Evolutionary conservation across 2,888 invertebrate genomes (phyloP), one percentile per base, ranked within the genome.

Genomic region (Ormyrus rosae): DNA sequence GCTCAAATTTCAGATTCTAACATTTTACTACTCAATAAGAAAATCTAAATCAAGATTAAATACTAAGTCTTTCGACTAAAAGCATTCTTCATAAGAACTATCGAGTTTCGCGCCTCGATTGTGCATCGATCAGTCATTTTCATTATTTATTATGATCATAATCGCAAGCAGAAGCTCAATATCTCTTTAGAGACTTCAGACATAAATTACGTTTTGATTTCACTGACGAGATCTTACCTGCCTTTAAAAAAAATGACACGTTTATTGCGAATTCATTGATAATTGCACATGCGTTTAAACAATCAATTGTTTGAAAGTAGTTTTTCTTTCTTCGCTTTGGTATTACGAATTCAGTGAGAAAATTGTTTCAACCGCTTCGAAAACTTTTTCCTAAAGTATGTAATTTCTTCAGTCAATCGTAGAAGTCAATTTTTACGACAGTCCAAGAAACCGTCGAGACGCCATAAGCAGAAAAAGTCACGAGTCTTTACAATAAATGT

Each of bases 121-220:
- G 19, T 2, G 19, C 19, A 19, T 19, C 69, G 77, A 80, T 82
- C 76, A 79, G 73, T 80, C 82, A 82, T 80, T 82, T 70, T 63
- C 77, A 82, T 80, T 82, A 79, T 80, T 79, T 77, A 77, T 77
- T 78, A 55, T 72, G 45, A 9, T 53, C n/a, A 65, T 71, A 68
- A 77, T 82, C 79, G 74, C 78, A 74, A 55, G 80, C 58, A 61
- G 60, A 76, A 77, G 65, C 63, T 11, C 8, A 50, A 51, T 61
- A 53, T 74, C 65, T 71, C 61, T 74, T 48, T 71, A 78, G 78
- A 81, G 63, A 75, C 55, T 63, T 56, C 61, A 51, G 5, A 6
- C 45, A 46, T 6, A 61, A 48, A 70, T 74, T 74, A 78, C 69
- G 68, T 76, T 80, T 72, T 69, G 72, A 81, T 73, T 77, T 77